Percentiles rank a stretch among this genome's conserved stretches.
Evolutionary conservation across 2,888 invertebrate genomes (phyloP).

Genomic region (Rhingia campestris): DNA sequence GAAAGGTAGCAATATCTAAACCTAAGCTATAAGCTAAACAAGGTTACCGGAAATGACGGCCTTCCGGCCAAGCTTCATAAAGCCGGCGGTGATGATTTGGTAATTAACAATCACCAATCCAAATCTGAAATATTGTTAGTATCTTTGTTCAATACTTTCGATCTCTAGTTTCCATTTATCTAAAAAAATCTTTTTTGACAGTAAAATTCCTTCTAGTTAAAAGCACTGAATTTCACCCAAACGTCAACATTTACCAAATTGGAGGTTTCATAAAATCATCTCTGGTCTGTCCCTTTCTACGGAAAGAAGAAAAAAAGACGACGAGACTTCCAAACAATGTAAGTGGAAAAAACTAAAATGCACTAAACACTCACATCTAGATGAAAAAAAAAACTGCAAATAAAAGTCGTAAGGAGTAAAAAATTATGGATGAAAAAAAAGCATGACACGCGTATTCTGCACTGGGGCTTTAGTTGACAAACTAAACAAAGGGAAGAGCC

Average conservation of each 20-base stretch:
- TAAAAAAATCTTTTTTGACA: conserved; percentile 6
- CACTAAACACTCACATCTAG: conserved; percentile 15
- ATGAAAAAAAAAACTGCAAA: not conserved
- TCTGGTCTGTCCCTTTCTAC: not conserved
- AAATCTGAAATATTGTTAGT: too few species aligned
- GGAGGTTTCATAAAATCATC: too few species aligned
- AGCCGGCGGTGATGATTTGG: too few species aligned
- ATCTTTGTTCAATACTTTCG: conserved; percentile 14
- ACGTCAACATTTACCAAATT: too few species aligned
- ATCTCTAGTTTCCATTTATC: too few species aligned
- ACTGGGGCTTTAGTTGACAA: conserved; percentile 65
- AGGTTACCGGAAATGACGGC: too few species aligned
- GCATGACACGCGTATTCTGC: conserved; percentile 68
- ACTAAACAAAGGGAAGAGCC: conserved; percentile 47
- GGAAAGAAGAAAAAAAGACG: conserved; percentile 33
- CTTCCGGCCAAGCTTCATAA: too few species aligned
- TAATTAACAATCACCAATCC: too few species aligned
- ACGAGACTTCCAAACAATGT: conserved; percentile 46
- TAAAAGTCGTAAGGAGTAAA: not conserved
- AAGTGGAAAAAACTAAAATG: conserved; percentile 13
- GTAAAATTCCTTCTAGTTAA: too few species aligned
- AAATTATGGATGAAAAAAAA: conserved; percentile 25
- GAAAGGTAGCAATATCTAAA: too few species aligned
- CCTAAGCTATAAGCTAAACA: too few species aligned
- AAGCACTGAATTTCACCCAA: too few species aligned